Evolutionary conservation across 2,797 vertebrate genomes (phyloP).

Genomic region (Bradypus variegatus): DNA sequence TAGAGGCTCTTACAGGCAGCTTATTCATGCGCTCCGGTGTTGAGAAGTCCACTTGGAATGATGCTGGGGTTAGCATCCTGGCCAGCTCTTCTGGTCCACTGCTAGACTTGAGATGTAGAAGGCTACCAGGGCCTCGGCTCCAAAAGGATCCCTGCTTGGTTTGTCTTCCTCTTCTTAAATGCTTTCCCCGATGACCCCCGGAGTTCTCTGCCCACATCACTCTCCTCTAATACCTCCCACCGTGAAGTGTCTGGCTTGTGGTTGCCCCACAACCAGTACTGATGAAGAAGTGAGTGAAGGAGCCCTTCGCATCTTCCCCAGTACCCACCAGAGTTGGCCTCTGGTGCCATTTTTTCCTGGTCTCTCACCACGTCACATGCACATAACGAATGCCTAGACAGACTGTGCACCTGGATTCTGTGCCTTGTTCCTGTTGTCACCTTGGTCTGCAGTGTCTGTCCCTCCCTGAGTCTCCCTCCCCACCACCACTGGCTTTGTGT

Average conservation of each 20-base stretch:
- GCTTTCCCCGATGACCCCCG: too few species aligned
- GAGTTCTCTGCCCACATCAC: not conserved
- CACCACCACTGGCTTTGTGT: accelerated
- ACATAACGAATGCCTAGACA: too few species aligned
- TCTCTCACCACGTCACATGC: not conserved
- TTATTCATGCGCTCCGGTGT: accelerated
- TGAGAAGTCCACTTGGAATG: not conserved
- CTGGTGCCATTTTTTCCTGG: not conserved
- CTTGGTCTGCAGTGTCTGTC: not conserved
- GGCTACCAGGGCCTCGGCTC: not conserved
- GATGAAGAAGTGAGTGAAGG: not conserved
- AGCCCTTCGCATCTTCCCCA: not conserved
- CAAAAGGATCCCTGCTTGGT: too few species aligned
- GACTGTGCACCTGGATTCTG: not conserved
- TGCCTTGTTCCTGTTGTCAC: not conserved
- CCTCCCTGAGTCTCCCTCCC: not conserved
- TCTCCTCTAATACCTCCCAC: accelerated
- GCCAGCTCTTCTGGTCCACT: not conserved
- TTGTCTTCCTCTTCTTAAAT: not conserved
- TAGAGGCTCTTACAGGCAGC: not conserved
- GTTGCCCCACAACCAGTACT: not conserved
- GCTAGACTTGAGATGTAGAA: not conserved
- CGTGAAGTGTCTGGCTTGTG: not conserved
- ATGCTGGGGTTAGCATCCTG: not conserved
- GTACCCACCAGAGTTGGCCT: not conserved